Evolutionary conservation across 2,888 invertebrate species (phyloP), one percentile per base, ranked within the genome.

Genomic region (Leucoptera coffeella): DNA sequence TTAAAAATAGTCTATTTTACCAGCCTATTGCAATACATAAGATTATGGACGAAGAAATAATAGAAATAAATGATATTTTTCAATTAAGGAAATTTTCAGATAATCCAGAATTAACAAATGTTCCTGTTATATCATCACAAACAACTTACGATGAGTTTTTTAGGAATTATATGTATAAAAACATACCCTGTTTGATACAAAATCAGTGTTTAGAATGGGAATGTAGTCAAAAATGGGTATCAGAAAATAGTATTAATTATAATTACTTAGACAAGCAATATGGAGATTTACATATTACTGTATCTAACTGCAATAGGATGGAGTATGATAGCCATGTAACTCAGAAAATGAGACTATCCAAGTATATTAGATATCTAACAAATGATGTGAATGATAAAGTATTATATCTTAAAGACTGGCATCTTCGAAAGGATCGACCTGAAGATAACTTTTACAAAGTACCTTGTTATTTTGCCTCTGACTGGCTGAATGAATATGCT

Each of bases 401-500:
- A 30, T 64, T 86, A 19, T 94, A 95, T 58, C 65, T 95, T 36
- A 95, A 95, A 73, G 89, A 92, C 51, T 93, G 91, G 91, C 93
- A 93, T 59, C 77, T 91, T 40, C 75, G 74, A 35, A 76, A 78
- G 43, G 59, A 69, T 37, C 64, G 72, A 42, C 81, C 83, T 8
- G 41, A 65, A 36, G 77, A 82, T 42, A 47, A 69, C 26, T 84
- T 88, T 47, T 95, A 94, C 55, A 54, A 75, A 37, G 82, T 86
- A 13, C 94, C 94, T 25, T 49, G 67, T 32, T 81, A 81, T 49
- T 95, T 95, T 73, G 75, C 78, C 19, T 90, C 91, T 1, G 96
- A 96, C 55, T 96, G 95, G 95, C 61, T 96, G 15, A 96, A 96
- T 71, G 95, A 96, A 61, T 90, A 78, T 69, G 80, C 82, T 14